Base-by-base conservation (phyloP, 2,113 vertebrate species). In the Tachycineta bicolor region DNA sequence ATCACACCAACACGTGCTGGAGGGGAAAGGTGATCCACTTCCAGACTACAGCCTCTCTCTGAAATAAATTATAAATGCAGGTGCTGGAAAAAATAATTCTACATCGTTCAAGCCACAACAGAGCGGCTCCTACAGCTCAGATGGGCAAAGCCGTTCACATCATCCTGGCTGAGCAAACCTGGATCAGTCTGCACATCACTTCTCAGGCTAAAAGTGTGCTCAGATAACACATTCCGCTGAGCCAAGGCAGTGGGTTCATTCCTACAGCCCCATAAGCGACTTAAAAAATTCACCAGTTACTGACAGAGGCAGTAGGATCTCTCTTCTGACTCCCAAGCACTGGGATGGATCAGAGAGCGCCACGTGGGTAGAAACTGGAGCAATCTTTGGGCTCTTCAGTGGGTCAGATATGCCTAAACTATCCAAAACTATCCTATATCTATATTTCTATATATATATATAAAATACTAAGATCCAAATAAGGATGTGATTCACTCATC, bases 1-100 rank as follows among this genome's bases (percentile, higher is more conserved):
- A 56, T 41, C 62, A 39, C 63, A 77, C 22, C 37, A 31, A 12
- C 1, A 1, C 0, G 1, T 23, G 46, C 6, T 24, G 37, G 33
- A 34, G 7, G 16, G 18, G 33, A 68, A 80, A 73, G 64, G 17
- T 7, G 0, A 49, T n/a, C 34, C 39, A 13, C 37, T 56, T 46
- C 37, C 33, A 49, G 79, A 65, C 34, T 15, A 39, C 52, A 68
- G 14, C 6, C 56, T 37, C 14, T 25, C 47, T 73, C 34, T 43
- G 41, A 68, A 73, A 73, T 5, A 0, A 89, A 64, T 28, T 23
- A 62, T 2, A 70, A 58, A 67, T 14, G 34, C n/a, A 78, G 11
- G 19, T 0, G 0, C 26, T 7, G 24, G 12, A 25, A 75, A 77
- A 93, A 68, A 43, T 14, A 31, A 41, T 41, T 75, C 53, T 12